A percentile compares a stretch with the other conserved stretches of the same genome.
Evolutionary conservation across 2,797 vertebrate species (phyloP).

Genomic region (Gymnocypris eckloni): DNA sequence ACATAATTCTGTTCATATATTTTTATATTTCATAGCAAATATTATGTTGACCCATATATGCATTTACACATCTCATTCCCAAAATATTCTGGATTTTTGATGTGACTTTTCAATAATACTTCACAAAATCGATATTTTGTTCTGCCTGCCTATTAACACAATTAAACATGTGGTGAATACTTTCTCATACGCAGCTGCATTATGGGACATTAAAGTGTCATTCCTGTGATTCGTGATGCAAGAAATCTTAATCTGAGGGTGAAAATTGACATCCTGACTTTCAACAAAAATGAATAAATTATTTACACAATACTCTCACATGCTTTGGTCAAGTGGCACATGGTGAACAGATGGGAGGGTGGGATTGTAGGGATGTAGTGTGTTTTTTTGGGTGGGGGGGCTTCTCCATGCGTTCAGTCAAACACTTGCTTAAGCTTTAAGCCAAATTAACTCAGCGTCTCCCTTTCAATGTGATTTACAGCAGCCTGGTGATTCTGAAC

Average conservation of each 20-base stretch:
- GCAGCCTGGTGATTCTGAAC: constrained; percentile 71
- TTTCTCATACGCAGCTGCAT: background rate
- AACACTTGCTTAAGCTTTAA: constrained; percentile 32
- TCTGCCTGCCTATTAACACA: background rate
- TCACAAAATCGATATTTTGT: background rate
- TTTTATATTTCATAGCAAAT: background rate
- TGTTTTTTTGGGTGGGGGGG: background rate
- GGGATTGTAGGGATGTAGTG: constrained; percentile 13
- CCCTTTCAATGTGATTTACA: constrained; percentile 71
- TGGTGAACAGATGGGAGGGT: constrained; percentile 36
- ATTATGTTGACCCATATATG: background rate
- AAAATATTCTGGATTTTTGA: background rate
- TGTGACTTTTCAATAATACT: background rate
- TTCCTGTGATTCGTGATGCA: background rate
- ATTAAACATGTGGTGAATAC: background rate
- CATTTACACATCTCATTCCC: background rate
- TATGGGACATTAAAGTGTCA: background rate
- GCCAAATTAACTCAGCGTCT: constrained; percentile 41
- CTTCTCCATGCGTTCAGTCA: background rate
- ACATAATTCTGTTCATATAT: background rate
- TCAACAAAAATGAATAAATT: background rate
- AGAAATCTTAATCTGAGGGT: background rate
- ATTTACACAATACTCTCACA: background rate
- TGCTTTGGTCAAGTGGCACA: constrained; percentile 4
- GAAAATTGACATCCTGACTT: background rate